phyloP scores from a whole-genome alignment of 2,797 vertebrate genomes.

The Acipenser transmontanus region DNA sequence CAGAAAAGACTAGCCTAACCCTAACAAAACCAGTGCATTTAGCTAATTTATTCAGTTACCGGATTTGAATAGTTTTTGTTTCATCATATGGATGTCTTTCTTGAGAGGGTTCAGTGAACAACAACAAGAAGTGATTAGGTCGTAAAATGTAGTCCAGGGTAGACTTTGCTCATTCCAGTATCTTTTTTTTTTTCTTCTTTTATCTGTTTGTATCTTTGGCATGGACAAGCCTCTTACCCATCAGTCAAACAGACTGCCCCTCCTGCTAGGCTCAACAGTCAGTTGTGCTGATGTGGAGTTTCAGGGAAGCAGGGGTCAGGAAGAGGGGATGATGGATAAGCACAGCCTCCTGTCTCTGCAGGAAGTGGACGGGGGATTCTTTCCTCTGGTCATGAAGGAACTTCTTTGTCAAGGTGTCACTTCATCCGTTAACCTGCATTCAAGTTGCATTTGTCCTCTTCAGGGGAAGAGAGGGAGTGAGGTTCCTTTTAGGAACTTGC shows the following conservation, averaged over 20 bases:
- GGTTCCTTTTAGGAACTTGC: constrained; percentile 28
- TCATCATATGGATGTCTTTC: too few species aligned
- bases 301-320: constrained; percentile 74
- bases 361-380: constrained; percentile 73
- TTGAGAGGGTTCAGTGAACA: too few species aligned
- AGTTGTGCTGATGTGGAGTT: constrained; percentile 67
- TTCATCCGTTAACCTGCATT: constrained; percentile 68
- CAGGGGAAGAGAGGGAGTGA: constrained; percentile 14
- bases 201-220: constrained; percentile 25
- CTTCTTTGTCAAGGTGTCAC: constrained; percentile 82
- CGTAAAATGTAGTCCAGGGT: too few species aligned
- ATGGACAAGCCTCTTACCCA: constrained; percentile 57
- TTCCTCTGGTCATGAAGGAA: constrained; percentile 67
- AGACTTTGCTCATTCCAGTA: too few species aligned
- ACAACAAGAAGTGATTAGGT: too few species aligned
- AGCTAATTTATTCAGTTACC: too few species aligned
- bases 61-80: too few species aligned
- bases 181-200: too few species aligned
- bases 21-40: too few species aligned
- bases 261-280: constrained; percentile 57
- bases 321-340: constrained; percentile 87
- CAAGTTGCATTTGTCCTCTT: constrained; percentile 41
- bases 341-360: constrained; percentile 71
- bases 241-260: constrained; percentile 33
- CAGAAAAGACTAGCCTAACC: too few species aligned